Conservation (phyloP, 2,888 invertebrate species). For the Deroplatys truncata region DNA sequence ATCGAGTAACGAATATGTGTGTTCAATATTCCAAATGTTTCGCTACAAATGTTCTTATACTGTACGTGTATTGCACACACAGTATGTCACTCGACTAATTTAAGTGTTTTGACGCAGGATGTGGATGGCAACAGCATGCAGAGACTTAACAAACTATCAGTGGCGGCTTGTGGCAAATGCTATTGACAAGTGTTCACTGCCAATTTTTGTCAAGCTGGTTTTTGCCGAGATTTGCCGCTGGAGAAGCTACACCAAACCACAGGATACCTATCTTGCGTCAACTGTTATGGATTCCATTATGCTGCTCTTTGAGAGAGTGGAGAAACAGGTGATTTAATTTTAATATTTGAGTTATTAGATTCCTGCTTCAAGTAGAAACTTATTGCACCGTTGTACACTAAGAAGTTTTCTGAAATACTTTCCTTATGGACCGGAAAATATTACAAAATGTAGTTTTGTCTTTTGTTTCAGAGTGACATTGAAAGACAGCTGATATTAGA, state of each 20-base stretch:
- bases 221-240: slow-evolving; percentile 97
- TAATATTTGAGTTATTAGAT: not conserved
- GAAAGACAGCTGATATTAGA: too few relatives aligned
- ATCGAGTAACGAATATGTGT: too few relatives aligned
- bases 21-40: too few relatives aligned
- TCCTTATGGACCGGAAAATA: too few relatives aligned
- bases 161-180: slow-evolving; percentile 93
- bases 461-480: too few relatives aligned
- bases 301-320: slow-evolving; percentile 93
- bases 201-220: slow-evolving; percentile 95
- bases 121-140: slow-evolving; percentile 88
- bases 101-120: slow-evolving; percentile 50
- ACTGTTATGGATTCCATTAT: slow-evolving; percentile 97
- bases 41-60: too few relatives aligned
- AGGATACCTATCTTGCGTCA: slow-evolving; percentile 87
- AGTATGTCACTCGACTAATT: not conserved
- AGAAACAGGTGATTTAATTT: slow-evolving; percentile 65
- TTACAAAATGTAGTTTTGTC: too few relatives aligned
- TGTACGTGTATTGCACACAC: too few relatives aligned
- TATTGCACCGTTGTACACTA: not conserved
- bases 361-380: not conserved
- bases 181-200: slow-evolving; percentile 86
- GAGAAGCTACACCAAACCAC: slow-evolving; percentile 93
- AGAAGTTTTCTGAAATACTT: too few relatives aligned
- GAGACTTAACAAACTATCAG: slow-evolving; percentile 88